Evolutionary conservation across 2,888 invertebrate species (phyloP).

Genomic region (Mesorhabditis belari): DNA sequence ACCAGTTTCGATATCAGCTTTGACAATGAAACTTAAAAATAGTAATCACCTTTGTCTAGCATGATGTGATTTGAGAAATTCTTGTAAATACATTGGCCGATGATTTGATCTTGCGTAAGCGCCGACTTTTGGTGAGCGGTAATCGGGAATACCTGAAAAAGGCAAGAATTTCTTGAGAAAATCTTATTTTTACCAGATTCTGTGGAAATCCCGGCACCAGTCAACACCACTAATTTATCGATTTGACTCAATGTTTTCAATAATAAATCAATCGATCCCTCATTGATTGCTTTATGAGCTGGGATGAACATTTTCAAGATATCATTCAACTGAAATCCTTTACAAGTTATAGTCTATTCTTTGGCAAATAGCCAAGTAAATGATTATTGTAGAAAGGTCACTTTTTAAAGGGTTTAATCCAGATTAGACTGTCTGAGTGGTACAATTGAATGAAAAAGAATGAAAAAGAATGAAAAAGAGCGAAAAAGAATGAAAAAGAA

Average conservation of each 20-base stretch:
- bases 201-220: conserved; percentile 92
- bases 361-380: no score
- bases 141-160: conserved; percentile 68
- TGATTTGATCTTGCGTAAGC: conserved; percentile 60
- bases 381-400: no score
- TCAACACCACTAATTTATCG: conserved; percentile 64
- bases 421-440: no score
- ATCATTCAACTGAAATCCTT: no score
- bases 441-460: no score
- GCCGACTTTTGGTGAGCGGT: conserved; percentile 42
- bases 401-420: no score
- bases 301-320: neutral
- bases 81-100: conserved; percentile 77
- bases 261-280: neutral
- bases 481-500: no score
- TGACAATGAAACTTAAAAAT: neutral
- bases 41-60: conserved; percentile 22
- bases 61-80: conserved; percentile 63
- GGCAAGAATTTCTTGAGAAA: neutral
- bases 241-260: conserved; percentile 7
- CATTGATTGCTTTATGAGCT: neutral
- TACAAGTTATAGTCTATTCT: no score
- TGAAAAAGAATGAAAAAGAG: no score
- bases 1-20: neutral
- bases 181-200: conserved; percentile 64